Conservation (phyloP, 53 echinoderm and acorn worm species). For the Luidia sarsii region DNA sequence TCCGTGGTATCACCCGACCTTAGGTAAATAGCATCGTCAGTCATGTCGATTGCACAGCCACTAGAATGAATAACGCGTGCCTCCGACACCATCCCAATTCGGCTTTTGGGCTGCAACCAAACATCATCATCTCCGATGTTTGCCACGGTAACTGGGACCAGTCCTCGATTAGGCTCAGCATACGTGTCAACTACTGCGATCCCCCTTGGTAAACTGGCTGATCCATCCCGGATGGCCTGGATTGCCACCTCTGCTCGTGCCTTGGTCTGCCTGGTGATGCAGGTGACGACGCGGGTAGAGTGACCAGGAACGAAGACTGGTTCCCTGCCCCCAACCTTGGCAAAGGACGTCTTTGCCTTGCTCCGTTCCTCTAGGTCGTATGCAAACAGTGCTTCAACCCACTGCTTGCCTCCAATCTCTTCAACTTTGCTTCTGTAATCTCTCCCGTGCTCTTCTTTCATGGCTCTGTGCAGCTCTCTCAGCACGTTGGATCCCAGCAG, state of each 20-base stretch:
- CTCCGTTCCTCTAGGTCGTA: slow-evolving; percentile 16
- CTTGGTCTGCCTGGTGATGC: too few species aligned
- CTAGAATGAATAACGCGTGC: neutral
- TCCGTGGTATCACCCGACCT: neutral
- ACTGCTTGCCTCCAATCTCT: neutral
- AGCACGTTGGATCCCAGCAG: slow-evolving; percentile 45
- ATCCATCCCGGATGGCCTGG: slow-evolving; percentile 1
- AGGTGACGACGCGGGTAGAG: neutral
- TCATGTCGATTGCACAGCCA: neutral
- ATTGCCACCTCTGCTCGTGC: slow-evolving; percentile 12
- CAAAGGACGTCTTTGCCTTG: neutral
- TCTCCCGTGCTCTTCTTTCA: slow-evolving; percentile 15
- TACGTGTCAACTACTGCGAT: slow-evolving; percentile 27
- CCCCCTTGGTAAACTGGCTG: slow-evolving; percentile 30
- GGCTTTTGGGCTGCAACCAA: slow-evolving; percentile 41
- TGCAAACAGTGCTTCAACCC: slow-evolving; percentile 22
- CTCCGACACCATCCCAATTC: neutral
- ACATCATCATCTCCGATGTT: slow-evolving; percentile 44
- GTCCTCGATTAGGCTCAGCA: slow-evolving; percentile 12
- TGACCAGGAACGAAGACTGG: slow-evolving; percentile 40
- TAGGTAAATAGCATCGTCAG: neutral
- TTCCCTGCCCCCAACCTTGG: slow-evolving; percentile 15
- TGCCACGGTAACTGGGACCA: slow-evolving; percentile 13
- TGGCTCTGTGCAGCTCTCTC: slow-evolving; percentile 7
- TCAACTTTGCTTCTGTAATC: neutral